phyloP scores from a whole-genome alignment of 1,140 invertebrate genomes.

The Lepidurus packardi region DNA sequence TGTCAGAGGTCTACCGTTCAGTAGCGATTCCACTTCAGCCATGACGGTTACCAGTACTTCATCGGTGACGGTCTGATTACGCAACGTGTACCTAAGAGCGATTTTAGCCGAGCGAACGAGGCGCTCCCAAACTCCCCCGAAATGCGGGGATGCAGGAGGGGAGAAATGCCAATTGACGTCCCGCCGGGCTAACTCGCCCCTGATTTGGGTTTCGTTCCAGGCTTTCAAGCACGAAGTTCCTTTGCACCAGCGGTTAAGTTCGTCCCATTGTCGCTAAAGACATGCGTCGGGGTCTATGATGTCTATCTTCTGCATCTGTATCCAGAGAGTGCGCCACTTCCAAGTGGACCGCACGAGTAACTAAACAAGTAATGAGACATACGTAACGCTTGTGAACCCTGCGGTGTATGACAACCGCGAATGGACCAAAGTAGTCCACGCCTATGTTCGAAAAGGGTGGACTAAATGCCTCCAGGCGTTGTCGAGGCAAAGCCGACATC shows the following conservation, averaged over 20 bases:
- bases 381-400: slow-evolving; percentile 24
- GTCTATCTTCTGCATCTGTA: slow-evolving; percentile 37
- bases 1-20: slow-evolving; percentile 32
- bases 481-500: slow-evolving; percentile 22
- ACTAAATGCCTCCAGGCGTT: not conserved
- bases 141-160: not conserved
- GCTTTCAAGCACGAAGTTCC: not conserved
- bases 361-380: slow-evolving; percentile 44
- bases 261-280: slow-evolving; percentile 40
- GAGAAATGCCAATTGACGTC: slow-evolving; percentile 17
- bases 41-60: slow-evolving; percentile 32
- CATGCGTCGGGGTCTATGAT: slow-evolving; percentile 24
- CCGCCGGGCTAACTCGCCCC: not conserved
- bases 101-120: slow-evolving; percentile 23
- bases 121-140: not conserved
- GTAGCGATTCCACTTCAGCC: slow-evolving; percentile 29
- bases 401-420: slow-evolving; percentile 34
- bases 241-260: slow-evolving; percentile 35
- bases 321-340: slow-evolving; percentile 35
- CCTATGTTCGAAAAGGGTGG: slow-evolving; percentile 37
- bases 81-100: not conserved
- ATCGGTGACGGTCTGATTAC: not conserved
- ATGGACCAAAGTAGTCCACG: slow-evolving; percentile 43
- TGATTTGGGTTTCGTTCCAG: not conserved
- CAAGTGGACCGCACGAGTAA: slow-evolving; percentile 39